Evolutionary conservation across 1,140 invertebrate genomes (phyloP).

Genomic region (Drosophila burlai): DNA sequence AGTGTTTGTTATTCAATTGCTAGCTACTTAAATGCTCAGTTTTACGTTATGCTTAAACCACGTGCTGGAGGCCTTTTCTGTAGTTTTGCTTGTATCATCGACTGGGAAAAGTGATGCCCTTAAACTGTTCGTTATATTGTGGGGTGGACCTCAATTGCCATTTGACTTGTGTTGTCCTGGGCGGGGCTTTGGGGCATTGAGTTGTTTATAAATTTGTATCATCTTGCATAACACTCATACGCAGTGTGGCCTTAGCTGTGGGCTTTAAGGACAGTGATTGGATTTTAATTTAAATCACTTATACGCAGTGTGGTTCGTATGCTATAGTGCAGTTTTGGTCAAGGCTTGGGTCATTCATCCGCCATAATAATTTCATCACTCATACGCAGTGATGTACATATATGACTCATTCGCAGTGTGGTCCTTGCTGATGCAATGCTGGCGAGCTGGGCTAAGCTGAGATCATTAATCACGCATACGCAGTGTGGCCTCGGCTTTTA

Average conservation of each 20-base stretch:
- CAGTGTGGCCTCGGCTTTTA: background rate
- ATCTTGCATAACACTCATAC: slow-evolving; percentile 17
- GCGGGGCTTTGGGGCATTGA: slow-evolving; percentile 2
- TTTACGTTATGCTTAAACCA: slow-evolving; percentile 45
- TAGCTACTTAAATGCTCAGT: slow-evolving; percentile 71
- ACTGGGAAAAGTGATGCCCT: slow-evolving; percentile 19
- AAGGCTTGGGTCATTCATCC: background rate
- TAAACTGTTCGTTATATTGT: slow-evolving; percentile 9
- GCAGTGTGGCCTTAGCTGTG: background rate
- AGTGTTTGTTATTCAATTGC: slow-evolving; percentile 60
- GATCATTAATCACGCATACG: background rate
- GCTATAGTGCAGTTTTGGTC: background rate
- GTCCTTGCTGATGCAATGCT: background rate
- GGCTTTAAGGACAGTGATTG: background rate
- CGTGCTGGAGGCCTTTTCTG: background rate
- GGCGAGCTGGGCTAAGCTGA: background rate
- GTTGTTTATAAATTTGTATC: slow-evolving; percentile 1
- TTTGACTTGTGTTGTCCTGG: slow-evolving; percentile 6
- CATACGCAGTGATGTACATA: background rate
- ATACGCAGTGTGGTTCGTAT: background rate
- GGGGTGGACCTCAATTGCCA: slow-evolving; percentile 26
- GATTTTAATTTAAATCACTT: background rate
- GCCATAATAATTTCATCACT: background rate
- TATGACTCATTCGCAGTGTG: background rate
- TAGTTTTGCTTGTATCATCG: slow-evolving; percentile 1